phyloP scores from a whole-genome alignment of 2,888 invertebrate species.

The Drosophila rellima region DNA sequence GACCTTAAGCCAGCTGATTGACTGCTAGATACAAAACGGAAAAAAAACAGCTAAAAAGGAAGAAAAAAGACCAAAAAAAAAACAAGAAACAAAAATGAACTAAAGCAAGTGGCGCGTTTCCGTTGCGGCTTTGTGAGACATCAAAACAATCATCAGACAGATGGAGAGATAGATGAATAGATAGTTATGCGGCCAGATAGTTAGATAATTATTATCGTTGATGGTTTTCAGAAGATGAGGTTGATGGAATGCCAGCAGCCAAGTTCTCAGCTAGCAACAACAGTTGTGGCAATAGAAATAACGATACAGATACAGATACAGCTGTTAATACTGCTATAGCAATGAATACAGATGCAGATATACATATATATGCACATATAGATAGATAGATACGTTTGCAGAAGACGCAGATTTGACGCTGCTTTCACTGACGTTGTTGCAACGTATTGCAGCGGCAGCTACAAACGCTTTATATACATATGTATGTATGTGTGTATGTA shows the following conservation, averaged over 20 bases:
- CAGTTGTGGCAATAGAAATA: conserved; percentile 23
- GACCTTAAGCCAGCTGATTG: conserved; percentile 58
- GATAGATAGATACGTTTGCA: conserved; percentile 14
- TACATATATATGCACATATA: conserved; percentile 22
- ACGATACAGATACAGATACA: conserved; percentile 9
- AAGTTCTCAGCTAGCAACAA: conserved; percentile 29
- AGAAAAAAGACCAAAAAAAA: conserved; percentile 1
- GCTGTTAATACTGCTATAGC: conserved; percentile 12
- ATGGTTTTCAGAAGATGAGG: conserved; percentile 38
- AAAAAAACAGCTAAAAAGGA: background rate
- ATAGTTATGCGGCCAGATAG: conserved; percentile 64
- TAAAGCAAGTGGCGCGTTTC: conserved; percentile 66
- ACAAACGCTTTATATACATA: conserved; percentile 15
- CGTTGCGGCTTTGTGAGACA: conserved; percentile 63
- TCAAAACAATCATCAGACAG: conserved; percentile 28
- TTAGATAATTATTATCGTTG: conserved; percentile 73
- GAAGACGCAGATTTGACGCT: conserved; percentile 53
- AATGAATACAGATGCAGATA: conserved; percentile 17
- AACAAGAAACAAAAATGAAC: conserved; percentile 38
- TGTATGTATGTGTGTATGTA: too few species aligned
- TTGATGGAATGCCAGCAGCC: conserved; percentile 45
- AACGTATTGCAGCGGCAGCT: conserved; percentile 31
- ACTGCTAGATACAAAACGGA: conserved; percentile 34
- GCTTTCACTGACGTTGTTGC: conserved; percentile 61
- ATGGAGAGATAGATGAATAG: conserved; percentile 29